Base-by-base conservation (phyloP, 2,888 invertebrate genomes). In the Epicampocera succincta region DNA sequence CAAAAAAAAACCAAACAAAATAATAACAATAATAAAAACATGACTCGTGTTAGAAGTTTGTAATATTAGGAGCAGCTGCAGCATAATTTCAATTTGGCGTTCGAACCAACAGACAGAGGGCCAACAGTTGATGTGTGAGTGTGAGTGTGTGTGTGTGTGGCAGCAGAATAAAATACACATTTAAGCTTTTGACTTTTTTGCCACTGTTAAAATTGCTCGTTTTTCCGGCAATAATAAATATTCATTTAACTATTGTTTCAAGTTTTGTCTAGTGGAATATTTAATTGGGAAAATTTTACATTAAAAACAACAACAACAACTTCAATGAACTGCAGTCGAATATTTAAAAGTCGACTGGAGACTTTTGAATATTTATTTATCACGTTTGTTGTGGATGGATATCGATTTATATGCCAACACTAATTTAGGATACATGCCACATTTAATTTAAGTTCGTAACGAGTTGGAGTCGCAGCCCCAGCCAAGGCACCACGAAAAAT, bases 21-120 rank as follows among this genome's bases (percentile, higher is more conserved):
- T 29, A 33, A 33, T 33, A 9, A 1, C 5, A 2, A 25, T 25
- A 25, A 6, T 33, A 33, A 33, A 60, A 50, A 61, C 60, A 78
- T 78, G 78, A 82, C 78, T 82, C 82, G 82, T 75, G 82, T 74
- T 78, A 82, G 78, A 82, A 78, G 78, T 82, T 78, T 82, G 74
- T 78, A 66, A 61, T 58, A 74, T 71, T 74, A 54, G 65, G 52
- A 61, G 82, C 82, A 82, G 82, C 82, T 82, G 82, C 82, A 81
- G 56, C 42, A 68, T 25, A 25, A 25, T 25, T 25, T 25, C 5
- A 5, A 3, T 25, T 25, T 25, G 2, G 25, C 25, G 5, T 25
- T 25, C 25, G 25, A 25, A 25, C 25, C 25, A 3, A 25, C 25
- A n/a, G n/a, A n/a, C n/a, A n/a, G n/a, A n/a, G n/a, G n/a, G n/a